phyloP scores from a whole-genome alignment of 2,888 invertebrate genomes.

The Sphaerophoria rueppellii region DNA sequence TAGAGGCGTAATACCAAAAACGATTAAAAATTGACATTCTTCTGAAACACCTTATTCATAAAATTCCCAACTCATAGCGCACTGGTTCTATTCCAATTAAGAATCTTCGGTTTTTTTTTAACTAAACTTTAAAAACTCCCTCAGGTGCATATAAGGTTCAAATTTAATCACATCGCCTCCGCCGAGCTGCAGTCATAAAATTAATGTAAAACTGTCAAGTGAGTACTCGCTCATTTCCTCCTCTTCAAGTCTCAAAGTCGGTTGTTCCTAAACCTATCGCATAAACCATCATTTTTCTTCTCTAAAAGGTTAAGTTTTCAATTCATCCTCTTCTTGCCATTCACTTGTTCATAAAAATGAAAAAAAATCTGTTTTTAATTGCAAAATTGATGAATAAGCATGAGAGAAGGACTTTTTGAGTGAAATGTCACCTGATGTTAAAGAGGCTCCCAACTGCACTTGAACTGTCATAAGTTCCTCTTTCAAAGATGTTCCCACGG shows the following conservation, averaged over 20 bases:
- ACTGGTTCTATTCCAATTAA: no score
- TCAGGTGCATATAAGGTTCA: conserved; percentile 16
- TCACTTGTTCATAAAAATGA: neutral
- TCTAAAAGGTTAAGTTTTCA: no score
- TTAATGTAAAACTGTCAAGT: conserved; percentile 2
- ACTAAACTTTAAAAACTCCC: neutral
- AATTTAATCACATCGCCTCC: conserved; percentile 8
- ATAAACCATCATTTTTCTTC: no score
- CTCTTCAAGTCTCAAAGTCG: conserved; percentile 15
- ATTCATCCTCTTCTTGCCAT: neutral
- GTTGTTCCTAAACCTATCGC: no score
- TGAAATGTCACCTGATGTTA: conserved; percentile 62
- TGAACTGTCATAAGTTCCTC: conserved; percentile 34
- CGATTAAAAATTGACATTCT: no score
- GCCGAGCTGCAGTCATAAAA: no score
- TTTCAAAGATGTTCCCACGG: conserved; percentile 19
- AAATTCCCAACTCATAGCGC: no score
- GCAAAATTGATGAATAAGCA: conserved; percentile 64
- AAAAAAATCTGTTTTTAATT: conserved; percentile 42
- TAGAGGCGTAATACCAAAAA: no score
- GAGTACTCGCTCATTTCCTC: conserved; percentile 9
- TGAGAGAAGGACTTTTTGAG: conserved; percentile 1
- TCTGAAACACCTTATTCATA: no score
- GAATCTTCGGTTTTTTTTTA: no score
- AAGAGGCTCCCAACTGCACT: conserved; percentile 36